These are phyloP conservation scores for Labeo catla DNA, from an alignment of 2,113 vertebrate species.

Conservation along the genomic window DNA sequence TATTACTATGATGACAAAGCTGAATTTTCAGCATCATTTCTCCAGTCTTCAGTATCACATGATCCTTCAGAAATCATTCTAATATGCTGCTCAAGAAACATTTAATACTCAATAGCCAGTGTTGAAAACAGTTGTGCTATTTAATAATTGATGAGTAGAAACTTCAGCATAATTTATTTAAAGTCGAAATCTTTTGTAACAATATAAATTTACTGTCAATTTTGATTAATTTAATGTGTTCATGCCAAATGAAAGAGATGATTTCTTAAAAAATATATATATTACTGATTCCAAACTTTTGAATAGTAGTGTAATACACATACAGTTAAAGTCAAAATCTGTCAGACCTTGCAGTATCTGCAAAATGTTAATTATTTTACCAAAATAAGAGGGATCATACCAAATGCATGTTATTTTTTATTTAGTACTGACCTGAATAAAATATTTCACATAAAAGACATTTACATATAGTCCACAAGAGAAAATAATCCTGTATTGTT, in stretches of 20 bases:
- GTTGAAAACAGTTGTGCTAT: background rate
- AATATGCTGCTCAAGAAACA: background rate
- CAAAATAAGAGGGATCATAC: too few relatives aligned
- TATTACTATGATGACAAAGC: too few relatives aligned
- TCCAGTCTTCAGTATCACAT: background rate
- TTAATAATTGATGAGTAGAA: background rate
- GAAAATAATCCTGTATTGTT: too few relatives aligned
- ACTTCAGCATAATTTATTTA: background rate
- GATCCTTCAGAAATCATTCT: background rate
- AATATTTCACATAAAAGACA: too few relatives aligned
- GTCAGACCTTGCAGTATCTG: too few relatives aligned
- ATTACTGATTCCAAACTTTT: background rate
- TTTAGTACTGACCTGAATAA: too few relatives aligned
- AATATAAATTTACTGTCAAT: too few relatives aligned
- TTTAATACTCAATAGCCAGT: background rate
- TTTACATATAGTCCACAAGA: too few relatives aligned
- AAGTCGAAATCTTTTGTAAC: background rate
- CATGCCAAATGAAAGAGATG: background rate
- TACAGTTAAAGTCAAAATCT: too few relatives aligned
- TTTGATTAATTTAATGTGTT: background rate
- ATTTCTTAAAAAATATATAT: background rate
- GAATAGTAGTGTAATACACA: background rate
- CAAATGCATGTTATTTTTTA: too few relatives aligned
- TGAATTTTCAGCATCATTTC: background rate
- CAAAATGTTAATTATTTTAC: too few relatives aligned